Conservation (phyloP, 2,797 vertebrate genomes). For the Anomalospiza imberbis region DNA sequence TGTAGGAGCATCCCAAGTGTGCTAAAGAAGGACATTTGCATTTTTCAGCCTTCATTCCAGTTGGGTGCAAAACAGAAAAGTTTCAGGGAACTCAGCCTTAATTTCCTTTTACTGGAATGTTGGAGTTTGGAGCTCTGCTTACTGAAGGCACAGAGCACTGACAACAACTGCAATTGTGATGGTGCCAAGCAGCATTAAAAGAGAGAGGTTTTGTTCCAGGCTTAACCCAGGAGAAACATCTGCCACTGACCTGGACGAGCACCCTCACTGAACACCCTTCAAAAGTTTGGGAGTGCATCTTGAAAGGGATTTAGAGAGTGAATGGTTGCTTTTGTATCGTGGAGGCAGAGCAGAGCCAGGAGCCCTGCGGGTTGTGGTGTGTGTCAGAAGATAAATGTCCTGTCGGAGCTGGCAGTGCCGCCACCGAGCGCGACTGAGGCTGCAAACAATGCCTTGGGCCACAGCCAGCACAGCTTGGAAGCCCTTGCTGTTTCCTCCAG, state of each 20-base stretch:
- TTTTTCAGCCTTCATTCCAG: neutral
- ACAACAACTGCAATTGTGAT: neutral
- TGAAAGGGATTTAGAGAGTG: neutral
- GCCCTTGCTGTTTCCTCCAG: neutral
- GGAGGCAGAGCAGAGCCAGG: neutral
- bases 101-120: neutral
- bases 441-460: neutral
- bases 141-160: neutral
- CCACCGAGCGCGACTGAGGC: neutral
- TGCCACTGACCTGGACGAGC: neutral
- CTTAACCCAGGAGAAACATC: neutral
- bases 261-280: neutral
- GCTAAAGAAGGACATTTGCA: neutral
- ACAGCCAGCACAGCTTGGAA: neutral
- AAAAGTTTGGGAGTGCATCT: neutral
- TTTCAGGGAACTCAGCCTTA: neutral
- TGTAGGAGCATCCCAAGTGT: neutral
- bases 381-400: neutral
- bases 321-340: neutral
- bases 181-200: neutral
- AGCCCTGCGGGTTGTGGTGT: neutral
- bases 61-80: neutral
- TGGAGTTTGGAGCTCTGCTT: neutral
- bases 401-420: neutral
- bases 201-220: neutral